Evolutionary conservation across 2,797 vertebrate genomes (phyloP).

Genomic region (Mycteria americana): DNA sequence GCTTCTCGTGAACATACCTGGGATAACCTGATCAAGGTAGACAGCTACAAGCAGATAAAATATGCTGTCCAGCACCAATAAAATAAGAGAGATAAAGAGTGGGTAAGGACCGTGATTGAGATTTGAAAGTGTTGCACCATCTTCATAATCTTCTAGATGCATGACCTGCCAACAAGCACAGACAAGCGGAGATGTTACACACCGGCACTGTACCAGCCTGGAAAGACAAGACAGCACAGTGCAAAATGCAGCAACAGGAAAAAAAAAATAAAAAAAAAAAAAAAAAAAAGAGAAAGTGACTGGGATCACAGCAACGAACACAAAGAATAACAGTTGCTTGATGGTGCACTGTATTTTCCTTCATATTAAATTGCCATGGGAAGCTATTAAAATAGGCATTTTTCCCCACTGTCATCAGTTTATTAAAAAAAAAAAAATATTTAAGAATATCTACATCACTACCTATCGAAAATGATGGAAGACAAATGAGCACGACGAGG

Average conservation of each 20-base stretch:
- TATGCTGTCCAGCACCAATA: slow-evolving; percentile 86
- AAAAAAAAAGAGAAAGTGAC: background rate
- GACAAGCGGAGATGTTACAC: background rate
- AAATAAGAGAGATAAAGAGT: slow-evolving; percentile 84
- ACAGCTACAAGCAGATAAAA: slow-evolving; percentile 90
- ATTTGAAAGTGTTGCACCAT: slow-evolving; percentile 86
- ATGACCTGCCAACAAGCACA: slow-evolving; percentile 82
- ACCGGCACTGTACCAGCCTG: background rate
- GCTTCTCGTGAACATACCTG: slow-evolving; percentile 75
- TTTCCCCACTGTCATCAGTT: background rate
- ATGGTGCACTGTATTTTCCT: fast-evolving
- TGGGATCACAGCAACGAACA: background rate
- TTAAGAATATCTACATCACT: background rate
- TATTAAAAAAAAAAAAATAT: background rate
- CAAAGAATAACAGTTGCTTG: background rate
- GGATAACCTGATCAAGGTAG: slow-evolving; percentile 94
- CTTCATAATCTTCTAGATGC: slow-evolving; percentile 91
- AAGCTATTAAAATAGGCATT: background rate
- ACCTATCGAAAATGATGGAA: fast-evolving
- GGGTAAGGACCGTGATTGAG: slow-evolving; percentile 87
- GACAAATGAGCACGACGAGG: fast-evolving
- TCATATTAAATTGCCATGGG: background rate
- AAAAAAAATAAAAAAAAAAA: too few species aligned
- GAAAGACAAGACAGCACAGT: fast-evolving
- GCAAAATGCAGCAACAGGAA: background rate